Percentiles rank a stretch among this genome's conserved stretches.
Conservation (phyloP, 2,888 invertebrate species). For the Cataglyphis livida region DNA sequence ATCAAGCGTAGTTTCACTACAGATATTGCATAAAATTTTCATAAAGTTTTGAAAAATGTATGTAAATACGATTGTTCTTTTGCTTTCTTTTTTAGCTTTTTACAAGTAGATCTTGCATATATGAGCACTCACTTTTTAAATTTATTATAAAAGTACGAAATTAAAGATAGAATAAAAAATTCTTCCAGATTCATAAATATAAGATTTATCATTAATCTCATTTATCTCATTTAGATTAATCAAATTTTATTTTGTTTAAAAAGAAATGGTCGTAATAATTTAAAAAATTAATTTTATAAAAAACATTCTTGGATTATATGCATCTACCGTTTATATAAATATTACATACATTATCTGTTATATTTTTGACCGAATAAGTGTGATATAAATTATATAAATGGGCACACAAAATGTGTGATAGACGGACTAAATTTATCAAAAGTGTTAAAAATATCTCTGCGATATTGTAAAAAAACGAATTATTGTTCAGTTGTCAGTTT, state of each 20-base stretch:
- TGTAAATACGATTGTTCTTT: background rate
- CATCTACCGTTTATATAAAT: background rate
- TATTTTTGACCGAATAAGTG: background rate
- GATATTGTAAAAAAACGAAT: background rate
- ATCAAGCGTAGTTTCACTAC: background rate
- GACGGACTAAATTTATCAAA: background rate
- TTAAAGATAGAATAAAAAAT: background rate
- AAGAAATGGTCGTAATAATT: background rate
- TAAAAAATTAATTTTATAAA: background rate
- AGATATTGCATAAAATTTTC: conserved; percentile 6
- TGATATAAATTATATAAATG: background rate
- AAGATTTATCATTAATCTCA: conserved; percentile 4
- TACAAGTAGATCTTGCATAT: background rate
- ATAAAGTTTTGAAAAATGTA: background rate
- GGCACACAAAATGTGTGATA: too few relatives aligned
- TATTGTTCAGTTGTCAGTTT: background rate
- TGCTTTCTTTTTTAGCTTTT: conserved; percentile 8
- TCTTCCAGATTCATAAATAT: background rate
- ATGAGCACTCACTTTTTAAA: conserved; percentile 4
- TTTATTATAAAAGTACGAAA: background rate
- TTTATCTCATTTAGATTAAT: background rate
- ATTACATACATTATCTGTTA: background rate
- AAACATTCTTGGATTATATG: background rate
- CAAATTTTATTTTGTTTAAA: background rate
- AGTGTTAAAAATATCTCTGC: background rate